phyloP scores from a whole-genome alignment of 2,888 invertebrate species.

The Melipona beecheii region DNA sequence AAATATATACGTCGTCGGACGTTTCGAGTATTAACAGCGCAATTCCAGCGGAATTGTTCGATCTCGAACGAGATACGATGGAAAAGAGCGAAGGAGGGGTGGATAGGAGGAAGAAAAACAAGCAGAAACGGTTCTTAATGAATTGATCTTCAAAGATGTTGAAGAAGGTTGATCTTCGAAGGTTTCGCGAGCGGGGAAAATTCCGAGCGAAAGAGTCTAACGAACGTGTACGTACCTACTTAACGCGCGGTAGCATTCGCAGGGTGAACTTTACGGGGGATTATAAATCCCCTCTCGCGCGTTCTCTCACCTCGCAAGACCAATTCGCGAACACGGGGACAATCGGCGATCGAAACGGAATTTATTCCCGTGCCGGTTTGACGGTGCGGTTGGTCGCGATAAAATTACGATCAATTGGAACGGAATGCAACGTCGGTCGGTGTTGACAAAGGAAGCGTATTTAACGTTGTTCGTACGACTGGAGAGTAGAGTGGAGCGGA shows the following conservation, averaged over 20 bases:
- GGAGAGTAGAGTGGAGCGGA: neutral
- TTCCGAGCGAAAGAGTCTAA: neutral
- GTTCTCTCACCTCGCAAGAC: slow-evolving; percentile 50
- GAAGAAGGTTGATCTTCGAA: no score
- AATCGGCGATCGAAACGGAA: slow-evolving; percentile 51
- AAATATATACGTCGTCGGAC: neutral
- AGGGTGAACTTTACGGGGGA: no score
- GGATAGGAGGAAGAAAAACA: neutral
- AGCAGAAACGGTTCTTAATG: neutral
- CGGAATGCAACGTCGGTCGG: neutral
- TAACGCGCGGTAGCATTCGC: neutral
- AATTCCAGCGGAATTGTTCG: neutral
- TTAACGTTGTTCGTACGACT: neutral
- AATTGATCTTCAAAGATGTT: neutral
- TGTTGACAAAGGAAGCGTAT: neutral
- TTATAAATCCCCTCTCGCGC: neutral
- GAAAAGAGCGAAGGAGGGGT: no score
- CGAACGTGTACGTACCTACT: neutral
- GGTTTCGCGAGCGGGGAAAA: neutral
- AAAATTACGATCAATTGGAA: slow-evolving; percentile 14
- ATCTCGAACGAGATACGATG: neutral
- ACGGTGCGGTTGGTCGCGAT: neutral
- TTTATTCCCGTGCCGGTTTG: slow-evolving; percentile 32
- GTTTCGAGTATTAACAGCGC: neutral
- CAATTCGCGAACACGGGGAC: slow-evolving; percentile 52